Evolutionary conservation across 2,113 vertebrate species (phyloP).

Genomic region (Callionymus lyra): DNA sequence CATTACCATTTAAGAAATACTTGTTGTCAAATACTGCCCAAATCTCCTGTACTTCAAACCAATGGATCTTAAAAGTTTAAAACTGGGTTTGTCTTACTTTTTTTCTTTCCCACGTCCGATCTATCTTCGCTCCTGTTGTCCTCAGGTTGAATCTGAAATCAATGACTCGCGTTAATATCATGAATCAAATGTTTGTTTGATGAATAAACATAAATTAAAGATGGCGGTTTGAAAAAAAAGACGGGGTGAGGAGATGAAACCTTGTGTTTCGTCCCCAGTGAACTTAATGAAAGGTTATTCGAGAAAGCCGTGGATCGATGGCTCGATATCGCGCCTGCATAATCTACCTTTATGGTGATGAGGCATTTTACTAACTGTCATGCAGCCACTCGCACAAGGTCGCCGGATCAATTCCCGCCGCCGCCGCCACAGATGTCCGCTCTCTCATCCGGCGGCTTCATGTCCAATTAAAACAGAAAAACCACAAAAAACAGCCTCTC

Average conservation of each 20-base stretch:
- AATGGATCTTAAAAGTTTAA: too few species aligned
- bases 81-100: too few species aligned
- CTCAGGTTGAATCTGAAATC: too few species aligned
- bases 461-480: conserved; percentile 25
- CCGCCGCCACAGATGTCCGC: conserved; percentile 7
- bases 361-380: conserved; percentile 24
- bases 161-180: too few species aligned
- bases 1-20: too few species aligned
- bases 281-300: conserved; percentile 40
- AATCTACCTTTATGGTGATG: conserved; percentile 23
- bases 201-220: too few species aligned
- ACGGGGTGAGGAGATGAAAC: not conserved
- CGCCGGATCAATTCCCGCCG: conserved; percentile 24
- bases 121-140: too few species aligned
- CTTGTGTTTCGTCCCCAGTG: conserved; percentile 12
- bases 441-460: conserved; percentile 20
- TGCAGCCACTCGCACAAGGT: conserved; percentile 18
- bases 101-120: too few species aligned
- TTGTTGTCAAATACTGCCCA: too few species aligned
- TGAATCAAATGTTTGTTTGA: too few species aligned
- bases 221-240: not conserved
- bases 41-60: too few species aligned
- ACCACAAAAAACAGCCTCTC: too few species aligned
- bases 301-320: conserved; percentile 33
- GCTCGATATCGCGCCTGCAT: conserved; percentile 26